Evolutionary conservation across 1,140 invertebrate genomes (phyloP).

Genomic region (Tetraneura akinire): DNA sequence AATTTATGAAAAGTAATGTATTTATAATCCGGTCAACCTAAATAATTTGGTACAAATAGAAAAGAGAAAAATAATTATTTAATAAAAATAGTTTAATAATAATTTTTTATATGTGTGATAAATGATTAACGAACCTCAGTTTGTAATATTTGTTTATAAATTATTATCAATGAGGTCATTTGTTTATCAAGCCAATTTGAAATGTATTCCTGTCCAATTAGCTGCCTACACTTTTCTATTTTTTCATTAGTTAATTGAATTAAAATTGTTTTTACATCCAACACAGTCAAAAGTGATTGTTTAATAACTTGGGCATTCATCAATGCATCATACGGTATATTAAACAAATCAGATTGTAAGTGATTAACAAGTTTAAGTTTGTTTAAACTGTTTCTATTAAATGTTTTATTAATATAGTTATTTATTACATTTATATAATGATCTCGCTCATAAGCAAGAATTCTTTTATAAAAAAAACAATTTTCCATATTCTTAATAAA

Average conservation of each 20-base stretch:
- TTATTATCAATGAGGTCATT: not conserved
- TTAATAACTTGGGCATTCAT: not conserved
- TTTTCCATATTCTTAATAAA: slow-evolving; percentile 13
- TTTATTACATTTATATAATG: not conserved
- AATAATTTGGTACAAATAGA: not conserved
- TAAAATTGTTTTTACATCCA: not conserved
- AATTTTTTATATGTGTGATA: no score
- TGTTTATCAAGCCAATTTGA: not conserved
- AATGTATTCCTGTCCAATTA: slow-evolving; percentile 14
- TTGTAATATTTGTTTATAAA: slow-evolving; percentile 38
- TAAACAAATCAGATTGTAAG: slow-evolving; percentile 22
- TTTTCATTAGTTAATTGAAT: slow-evolving; percentile 16
- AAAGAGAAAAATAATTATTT: not conserved
- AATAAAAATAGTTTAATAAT: not conserved
- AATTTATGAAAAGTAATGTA: slow-evolving; percentile 28
- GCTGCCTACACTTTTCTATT: not conserved
- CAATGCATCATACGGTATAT: not conserved
- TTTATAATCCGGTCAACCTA: slow-evolving; percentile 27
- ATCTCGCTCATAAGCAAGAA: not conserved
- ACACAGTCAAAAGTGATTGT: not conserved
- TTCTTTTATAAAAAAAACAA: slow-evolving; percentile 31
- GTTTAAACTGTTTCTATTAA: not conserved
- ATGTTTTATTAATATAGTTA: not conserved
- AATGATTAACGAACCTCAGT: not conserved
- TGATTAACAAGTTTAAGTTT: slow-evolving; percentile 12